phyloP scores from a whole-genome alignment of 1,140 invertebrate genomes.

The Cardiocondyla obscurior region DNA sequence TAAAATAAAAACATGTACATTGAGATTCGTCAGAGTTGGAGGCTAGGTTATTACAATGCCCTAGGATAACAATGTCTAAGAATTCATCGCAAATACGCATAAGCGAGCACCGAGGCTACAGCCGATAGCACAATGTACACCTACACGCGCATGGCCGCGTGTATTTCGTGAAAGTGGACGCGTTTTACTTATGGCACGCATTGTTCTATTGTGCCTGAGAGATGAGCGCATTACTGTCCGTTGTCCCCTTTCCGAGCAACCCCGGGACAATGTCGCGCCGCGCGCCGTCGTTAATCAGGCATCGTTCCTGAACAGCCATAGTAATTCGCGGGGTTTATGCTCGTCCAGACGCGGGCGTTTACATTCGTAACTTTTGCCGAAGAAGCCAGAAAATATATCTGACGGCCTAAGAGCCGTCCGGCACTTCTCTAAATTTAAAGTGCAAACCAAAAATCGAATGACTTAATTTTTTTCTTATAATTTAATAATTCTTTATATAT shows the following conservation, averaged over 20 bases:
- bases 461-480: neutral
- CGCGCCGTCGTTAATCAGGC: slow-evolving; percentile 71
- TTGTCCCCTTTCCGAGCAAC: slow-evolving; percentile 74
- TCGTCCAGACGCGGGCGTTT: slow-evolving; percentile 51
- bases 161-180: slow-evolving; percentile 68
- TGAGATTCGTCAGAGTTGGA: neutral
- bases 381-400: slow-evolving; percentile 12
- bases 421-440: neutral
- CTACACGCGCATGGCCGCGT: slow-evolving; percentile 3
- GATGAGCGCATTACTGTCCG: slow-evolving; percentile 75
- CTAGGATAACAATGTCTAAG: slow-evolving; percentile 1
- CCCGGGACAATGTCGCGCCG: slow-evolving; percentile 71
- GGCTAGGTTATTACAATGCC: neutral
- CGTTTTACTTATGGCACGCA: slow-evolving; percentile 74
- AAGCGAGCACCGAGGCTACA: slow-evolving; percentile 4
- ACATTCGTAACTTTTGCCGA: slow-evolving; percentile 50
- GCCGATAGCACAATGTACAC: slow-evolving; percentile 41
- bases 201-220: slow-evolving; percentile 73
- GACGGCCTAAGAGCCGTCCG: no score
- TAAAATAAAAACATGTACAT: neutral
- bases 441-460: neutral
- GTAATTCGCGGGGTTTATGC: slow-evolving; percentile 67
- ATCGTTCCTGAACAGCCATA: slow-evolving; percentile 72
- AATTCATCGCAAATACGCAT: slow-evolving; percentile 10
- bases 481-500: neutral